Percentiles rank a stretch among this genome's conserved stretches.
Evolutionary conservation across 2,113 vertebrate species (phyloP).

Genomic region (Chunga burmeisteri): DNA sequence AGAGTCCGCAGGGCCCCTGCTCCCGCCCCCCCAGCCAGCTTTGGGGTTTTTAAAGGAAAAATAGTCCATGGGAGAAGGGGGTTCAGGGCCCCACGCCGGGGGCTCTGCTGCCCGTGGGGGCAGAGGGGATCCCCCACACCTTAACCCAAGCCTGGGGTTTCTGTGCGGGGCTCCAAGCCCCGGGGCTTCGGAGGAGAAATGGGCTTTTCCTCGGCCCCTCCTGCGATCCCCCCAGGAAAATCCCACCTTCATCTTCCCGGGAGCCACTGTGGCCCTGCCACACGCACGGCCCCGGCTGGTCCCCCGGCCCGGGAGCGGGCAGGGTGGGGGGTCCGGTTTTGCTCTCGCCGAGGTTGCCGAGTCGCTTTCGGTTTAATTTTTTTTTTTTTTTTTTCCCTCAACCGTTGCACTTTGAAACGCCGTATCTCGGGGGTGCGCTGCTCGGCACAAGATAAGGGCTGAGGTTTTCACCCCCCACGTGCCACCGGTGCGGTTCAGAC

Average conservation of each 20-base stretch:
- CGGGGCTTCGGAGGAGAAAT: rapidly evolving
- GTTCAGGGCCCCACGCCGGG: rapidly evolving
- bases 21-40: not conserved
- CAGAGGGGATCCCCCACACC: not conserved
- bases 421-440: not conserved
- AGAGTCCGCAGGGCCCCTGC: not conserved
- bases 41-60: not conserved
- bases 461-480: not conserved
- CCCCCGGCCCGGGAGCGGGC: not conserved
- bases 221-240: not conserved
- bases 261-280: rapidly evolving
- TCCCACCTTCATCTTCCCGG: not conserved
- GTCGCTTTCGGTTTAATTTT: not conserved
- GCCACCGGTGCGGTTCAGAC: rapidly evolving
- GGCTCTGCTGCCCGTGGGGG: not conserved
- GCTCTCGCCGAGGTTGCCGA: not conserved
- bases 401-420: not conserved
- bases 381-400: not conserved
- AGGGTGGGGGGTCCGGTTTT: not conserved
- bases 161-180: not conserved
- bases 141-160: not conserved
- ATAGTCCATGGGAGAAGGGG: not conserved
- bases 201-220: not conserved
- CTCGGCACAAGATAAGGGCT: not conserved
- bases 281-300: rapidly evolving